Evolutionary conservation across 2,797 vertebrate species (phyloP).

Genomic region (Anisognathus igniventris): DNA sequence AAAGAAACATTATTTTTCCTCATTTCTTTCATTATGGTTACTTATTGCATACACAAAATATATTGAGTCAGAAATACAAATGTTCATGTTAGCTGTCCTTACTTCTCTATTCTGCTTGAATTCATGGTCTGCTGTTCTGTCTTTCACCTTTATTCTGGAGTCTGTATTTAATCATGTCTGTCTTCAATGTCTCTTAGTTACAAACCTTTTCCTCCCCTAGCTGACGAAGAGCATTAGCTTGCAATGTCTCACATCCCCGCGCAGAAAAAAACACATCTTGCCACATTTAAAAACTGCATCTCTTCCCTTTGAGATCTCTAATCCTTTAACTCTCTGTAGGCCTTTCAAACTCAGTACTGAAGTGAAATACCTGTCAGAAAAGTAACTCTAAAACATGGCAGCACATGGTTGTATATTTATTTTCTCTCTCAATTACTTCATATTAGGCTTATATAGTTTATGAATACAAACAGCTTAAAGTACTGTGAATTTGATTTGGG

Average conservation of each 20-base stretch:
- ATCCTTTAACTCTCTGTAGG: background rate
- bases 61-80: background rate
- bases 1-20: background rate
- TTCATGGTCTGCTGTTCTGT: background rate
- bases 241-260: background rate
- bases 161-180: background rate
- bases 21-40: background rate
- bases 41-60: background rate
- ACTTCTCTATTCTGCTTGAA: background rate
- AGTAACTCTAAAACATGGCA: background rate
- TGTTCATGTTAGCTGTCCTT: background rate
- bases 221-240: background rate
- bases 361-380: background rate
- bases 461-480: background rate
- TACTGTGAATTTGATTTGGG: background rate
- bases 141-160: background rate
- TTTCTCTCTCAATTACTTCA: background rate
- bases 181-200: background rate
- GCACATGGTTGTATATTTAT: background rate
- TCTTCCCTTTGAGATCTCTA: background rate
- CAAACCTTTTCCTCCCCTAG: background rate
- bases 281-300: background rate
- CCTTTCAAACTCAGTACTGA: background rate
- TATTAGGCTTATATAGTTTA: background rate
- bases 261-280: background rate